Conservation (phyloP, 2,797 vertebrate genomes). For the Eulemur mongoz region DNA sequence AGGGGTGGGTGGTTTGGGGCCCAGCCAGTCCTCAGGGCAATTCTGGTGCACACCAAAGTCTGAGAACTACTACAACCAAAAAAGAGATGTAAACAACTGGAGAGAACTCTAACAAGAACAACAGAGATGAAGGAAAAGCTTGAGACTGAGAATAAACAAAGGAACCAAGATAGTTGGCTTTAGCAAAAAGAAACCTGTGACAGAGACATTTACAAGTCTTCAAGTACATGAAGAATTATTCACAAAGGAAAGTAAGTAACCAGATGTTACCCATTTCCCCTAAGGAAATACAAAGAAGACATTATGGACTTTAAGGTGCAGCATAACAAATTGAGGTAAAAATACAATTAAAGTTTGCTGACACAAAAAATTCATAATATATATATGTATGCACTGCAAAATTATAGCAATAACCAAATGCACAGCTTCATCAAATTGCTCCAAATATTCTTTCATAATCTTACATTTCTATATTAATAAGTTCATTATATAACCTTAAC, state of each 20-base stretch:
- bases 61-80: neutral
- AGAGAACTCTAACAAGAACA: neutral
- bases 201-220: slow-evolving; percentile 45
- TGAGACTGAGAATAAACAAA: slow-evolving; percentile 30
- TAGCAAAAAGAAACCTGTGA: neutral
- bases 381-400: neutral
- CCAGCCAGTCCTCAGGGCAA: neutral
- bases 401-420: neutral
- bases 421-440: neutral
- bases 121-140: neutral
- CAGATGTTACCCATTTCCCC: neutral
- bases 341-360: slow-evolving; percentile 50
- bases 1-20: fast-evolving
- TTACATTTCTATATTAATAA: slow-evolving; percentile 16
- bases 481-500: neutral
- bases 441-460: neutral
- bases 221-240: slow-evolving; percentile 22
- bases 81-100: neutral
- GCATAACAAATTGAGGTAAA: slow-evolving; percentile 31
- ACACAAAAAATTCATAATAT: neutral
- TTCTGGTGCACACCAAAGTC: neutral
- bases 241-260: neutral
- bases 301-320: neutral
- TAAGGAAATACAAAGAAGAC: neutral
- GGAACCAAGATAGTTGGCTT: neutral